These are phyloP conservation scores for Tokudaia muenninki DNA, from an alignment of 2,797 vertebrate species.

Conservation along the genomic window DNA sequence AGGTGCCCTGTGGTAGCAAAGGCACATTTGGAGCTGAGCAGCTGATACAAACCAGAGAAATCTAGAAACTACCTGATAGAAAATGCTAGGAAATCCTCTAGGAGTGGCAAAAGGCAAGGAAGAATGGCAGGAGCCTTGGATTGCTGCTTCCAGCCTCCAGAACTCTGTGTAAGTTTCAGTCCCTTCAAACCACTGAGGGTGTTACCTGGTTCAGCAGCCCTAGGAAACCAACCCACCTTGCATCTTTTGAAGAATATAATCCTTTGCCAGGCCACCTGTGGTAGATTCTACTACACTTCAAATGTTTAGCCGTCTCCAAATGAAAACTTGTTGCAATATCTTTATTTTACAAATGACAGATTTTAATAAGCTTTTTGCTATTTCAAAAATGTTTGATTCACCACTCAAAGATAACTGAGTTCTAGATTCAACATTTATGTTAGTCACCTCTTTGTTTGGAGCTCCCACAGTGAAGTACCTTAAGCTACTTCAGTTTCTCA, in stretches of 20 bases:
- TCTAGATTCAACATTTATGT: not conserved
- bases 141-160: not conserved
- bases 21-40: not conserved
- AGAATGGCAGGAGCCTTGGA: not conserved
- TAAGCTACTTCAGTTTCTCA: not conserved
- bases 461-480: not conserved
- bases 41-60: not conserved
- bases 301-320: not conserved
- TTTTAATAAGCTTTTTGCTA: conserved; percentile 7
- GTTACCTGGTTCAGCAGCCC: not conserved
- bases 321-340: conserved; percentile 40
- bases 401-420: not conserved
- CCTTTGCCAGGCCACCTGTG: not conserved
- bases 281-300: not conserved
- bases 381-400: not conserved
- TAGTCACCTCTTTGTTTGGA: not conserved
- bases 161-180: not conserved
- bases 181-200: not conserved
- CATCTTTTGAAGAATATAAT: not conserved
- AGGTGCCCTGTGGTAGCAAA: not conserved
- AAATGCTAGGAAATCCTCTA: not conserved
- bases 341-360: conserved; percentile 11
- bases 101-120: not conserved
- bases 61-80: not conserved
- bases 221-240: not conserved